A percentile compares a stretch with the other conserved stretches of the same genome.
Conservation (phyloP, 2,888 invertebrate genomes). For the Aphrophora alni region DNA sequence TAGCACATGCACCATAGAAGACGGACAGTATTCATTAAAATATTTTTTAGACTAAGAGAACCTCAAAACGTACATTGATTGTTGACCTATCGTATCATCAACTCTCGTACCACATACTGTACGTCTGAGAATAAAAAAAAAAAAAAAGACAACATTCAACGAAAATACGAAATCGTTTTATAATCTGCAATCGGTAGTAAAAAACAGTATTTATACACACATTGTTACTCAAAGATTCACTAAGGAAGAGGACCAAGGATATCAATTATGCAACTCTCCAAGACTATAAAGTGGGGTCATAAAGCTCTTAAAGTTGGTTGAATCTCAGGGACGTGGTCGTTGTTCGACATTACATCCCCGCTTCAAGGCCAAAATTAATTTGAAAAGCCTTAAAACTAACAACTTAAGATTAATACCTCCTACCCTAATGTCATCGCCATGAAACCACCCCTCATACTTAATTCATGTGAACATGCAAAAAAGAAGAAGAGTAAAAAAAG, state of each 20-base stretch:
- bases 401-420: background rate
- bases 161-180: no score
- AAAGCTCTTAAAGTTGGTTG: background rate
- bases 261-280: background rate
- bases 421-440: background rate
- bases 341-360: background rate
- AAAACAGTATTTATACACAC: no score
- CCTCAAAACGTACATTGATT: no score
- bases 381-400: slow-evolving; percentile 4
- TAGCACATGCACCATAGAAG: no score
- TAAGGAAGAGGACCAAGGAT: background rate
- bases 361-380: background rate
- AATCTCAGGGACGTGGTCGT: background rate
- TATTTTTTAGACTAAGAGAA: no score
- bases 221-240: background rate
- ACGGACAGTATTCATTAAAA: no score
- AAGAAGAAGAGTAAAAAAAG: background rate
- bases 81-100: no score
- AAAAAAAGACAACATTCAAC: no score
- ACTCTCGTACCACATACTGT: no score
- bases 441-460: background rate
- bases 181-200: no score
- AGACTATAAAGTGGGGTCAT: background rate
- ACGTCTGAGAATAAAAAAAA: no score
- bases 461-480: background rate